Conservation (phyloP, 2,797 vertebrate genomes). For the Onychomys torridus region DNA sequence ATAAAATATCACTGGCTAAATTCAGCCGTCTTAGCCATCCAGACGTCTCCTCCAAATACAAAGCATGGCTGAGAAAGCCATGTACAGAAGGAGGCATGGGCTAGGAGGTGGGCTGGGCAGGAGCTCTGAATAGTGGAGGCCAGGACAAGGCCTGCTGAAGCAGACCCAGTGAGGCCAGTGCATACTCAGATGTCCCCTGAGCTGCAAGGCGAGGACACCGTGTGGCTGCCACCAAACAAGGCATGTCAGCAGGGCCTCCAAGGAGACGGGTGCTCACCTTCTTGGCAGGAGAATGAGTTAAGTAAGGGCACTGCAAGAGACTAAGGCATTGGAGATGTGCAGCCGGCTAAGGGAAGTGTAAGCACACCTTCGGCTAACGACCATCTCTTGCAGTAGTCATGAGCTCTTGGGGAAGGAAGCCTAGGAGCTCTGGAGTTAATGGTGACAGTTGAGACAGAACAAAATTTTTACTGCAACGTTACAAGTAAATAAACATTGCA, state of each 20-base stretch:
- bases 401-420: background rate
- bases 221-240: conserved; percentile 79
- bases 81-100: conserved; percentile 24
- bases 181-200: background rate
- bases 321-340: conserved; percentile 40
- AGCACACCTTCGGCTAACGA: conserved; percentile 47
- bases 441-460: conserved; percentile 63
- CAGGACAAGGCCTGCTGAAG: background rate
- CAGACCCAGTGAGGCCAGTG: background rate
- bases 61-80: conserved; percentile 74
- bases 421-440: conserved; percentile 44
- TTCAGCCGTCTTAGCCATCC: conserved; percentile 86
- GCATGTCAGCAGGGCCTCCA: conserved; percentile 75
- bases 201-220: conserved; percentile 56
- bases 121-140: background rate
- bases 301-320: conserved; percentile 69
- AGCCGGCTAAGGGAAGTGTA: conserved; percentile 38
- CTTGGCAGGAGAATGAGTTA: conserved; percentile 75
- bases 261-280: conserved; percentile 76
- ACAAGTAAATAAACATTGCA: conserved; percentile 73
- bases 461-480: conserved; percentile 70
- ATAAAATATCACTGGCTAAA: conserved; percentile 88
- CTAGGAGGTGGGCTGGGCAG: background rate
- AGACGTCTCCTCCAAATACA: conserved; percentile 84
- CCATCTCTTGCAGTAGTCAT: conserved; percentile 48